Percentiles rank a stretch among this genome's conserved stretches.
Conservation (phyloP, 2,797 vertebrate species). For the Liasis olivaceus region DNA sequence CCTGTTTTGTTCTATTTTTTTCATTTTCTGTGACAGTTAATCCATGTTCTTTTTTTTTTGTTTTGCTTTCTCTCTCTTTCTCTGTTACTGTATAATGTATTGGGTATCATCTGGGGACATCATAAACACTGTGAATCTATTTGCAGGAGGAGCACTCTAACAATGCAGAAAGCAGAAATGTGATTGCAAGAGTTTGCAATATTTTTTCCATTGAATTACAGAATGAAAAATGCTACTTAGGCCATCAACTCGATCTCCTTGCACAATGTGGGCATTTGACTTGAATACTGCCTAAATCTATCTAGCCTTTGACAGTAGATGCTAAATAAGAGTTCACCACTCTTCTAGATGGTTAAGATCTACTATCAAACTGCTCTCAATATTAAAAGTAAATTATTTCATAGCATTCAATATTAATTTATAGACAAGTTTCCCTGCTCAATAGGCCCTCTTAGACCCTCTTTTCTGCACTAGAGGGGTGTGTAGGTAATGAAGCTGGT, state of each 20-base stretch:
- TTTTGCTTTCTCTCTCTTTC: not conserved
- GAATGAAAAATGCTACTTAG: no score
- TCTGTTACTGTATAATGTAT: not conserved
- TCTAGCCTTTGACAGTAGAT: no score
- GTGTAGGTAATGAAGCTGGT: not conserved
- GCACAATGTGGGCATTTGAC: no score
- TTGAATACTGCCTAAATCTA: no score
- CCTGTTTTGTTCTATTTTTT: not conserved
- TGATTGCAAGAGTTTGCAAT: no score
- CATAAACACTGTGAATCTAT: not conserved
- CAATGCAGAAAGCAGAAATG: not conserved
- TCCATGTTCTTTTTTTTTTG: not conserved
- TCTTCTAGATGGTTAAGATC: no score
- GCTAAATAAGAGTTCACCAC: no score
- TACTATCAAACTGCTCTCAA: no score
- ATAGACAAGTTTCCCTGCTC: not conserved
- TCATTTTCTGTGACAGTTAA: constrained; percentile 1
- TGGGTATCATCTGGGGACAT: not conserved
- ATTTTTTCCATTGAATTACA: no score
- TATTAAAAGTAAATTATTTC: no score
- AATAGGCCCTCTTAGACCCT: no score
- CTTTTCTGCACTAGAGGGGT: not conserved
- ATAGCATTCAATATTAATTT: not conserved
- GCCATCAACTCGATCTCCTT: no score
- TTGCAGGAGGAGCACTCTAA: not conserved